A percentile compares a stretch with the other conserved stretches of the same genome.
Conservation (phyloP, 2,797 vertebrate species). For the Mus caroli region DNA sequence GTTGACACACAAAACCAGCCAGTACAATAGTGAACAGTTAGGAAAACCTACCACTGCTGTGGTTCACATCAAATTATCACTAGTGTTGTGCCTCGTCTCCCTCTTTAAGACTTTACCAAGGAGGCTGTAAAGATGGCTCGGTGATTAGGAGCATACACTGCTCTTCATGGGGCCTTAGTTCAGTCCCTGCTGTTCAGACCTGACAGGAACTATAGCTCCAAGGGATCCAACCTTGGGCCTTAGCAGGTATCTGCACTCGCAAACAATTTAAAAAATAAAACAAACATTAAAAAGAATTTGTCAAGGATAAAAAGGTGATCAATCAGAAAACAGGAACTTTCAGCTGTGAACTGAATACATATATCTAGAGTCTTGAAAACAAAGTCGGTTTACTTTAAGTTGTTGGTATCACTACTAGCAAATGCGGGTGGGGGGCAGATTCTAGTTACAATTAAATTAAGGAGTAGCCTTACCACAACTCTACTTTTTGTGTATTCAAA, state of each 20-base stretch:
- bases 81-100: background rate
- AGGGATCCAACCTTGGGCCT: background rate
- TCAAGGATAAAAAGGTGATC: background rate
- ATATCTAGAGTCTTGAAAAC: background rate
- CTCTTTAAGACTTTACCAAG: background rate
- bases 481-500: conserved; percentile 15
- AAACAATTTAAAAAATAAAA: background rate
- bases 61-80: background rate
- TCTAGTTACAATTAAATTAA: background rate
- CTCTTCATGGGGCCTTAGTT: background rate
- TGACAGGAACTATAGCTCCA: background rate
- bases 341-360: background rate
- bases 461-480: background rate
- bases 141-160: background rate
- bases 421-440: background rate
- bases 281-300: background rate
- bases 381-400: background rate
- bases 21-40: background rate
- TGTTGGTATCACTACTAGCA: background rate
- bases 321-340: background rate
- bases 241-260: background rate
- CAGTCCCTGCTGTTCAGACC: background rate
- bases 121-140: background rate
- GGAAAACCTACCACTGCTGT: background rate
- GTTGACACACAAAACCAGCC: no score